Percentiles rank a stretch among this genome's conserved stretches.
phyloP scores from a whole-genome alignment of 2,888 invertebrate genomes.

The Temnothorax unifasciatus region DNA sequence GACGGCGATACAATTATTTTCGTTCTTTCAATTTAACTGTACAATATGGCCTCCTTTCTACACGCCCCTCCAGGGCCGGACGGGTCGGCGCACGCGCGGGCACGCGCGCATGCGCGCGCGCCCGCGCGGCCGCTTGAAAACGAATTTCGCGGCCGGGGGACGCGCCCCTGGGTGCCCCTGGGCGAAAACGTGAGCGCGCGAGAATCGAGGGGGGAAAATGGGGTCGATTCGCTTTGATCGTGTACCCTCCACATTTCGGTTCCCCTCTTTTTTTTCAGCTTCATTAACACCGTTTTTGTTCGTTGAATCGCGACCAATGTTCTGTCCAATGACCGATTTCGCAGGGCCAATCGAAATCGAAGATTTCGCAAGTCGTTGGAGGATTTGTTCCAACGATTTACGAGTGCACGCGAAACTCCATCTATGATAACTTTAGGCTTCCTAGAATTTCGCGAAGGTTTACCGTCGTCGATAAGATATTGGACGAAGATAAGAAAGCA shows the following conservation, averaged over 20 bases:
- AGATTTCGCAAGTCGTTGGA: neutral
- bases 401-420: too few relatives aligned
- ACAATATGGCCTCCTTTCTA: conserved; percentile 87
- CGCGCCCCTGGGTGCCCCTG: neutral
- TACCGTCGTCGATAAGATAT: neutral
- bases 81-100: conserved; percentile 69
- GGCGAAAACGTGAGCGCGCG: neutral
- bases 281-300: too few relatives aligned
- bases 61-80: conserved; percentile 84
- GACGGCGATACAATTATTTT: conserved; percentile 77
- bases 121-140: neutral
- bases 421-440: neutral
- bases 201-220: neutral
- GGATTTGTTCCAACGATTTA: neutral
- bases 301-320: neutral
- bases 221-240: too few relatives aligned
- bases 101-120: conserved; percentile 48
- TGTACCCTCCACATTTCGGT: too few relatives aligned
- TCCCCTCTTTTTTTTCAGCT: neutral
- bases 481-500: neutral
- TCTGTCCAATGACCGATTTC: neutral
- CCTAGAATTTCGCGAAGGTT: neutral
- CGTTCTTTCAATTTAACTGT: conserved; percentile 86
- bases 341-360: neutral
- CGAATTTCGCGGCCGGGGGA: neutral